Base-by-base conservation (phyloP, 1,140 invertebrate species). In the Calycopis cecrops region DNA sequence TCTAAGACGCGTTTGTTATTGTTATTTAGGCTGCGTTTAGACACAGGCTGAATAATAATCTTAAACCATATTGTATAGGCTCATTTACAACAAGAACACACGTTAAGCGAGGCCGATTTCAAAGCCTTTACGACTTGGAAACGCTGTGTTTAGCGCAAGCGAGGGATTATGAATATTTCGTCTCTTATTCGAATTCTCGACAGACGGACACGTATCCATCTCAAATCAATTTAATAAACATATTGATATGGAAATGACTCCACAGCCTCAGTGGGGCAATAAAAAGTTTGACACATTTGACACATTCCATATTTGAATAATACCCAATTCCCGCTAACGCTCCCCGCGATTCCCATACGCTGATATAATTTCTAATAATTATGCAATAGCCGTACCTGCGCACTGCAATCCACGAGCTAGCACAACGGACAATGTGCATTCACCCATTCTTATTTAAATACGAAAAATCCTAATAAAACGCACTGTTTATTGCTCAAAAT, bases 401-500 rank as follows among this genome's bases (percentile, higher is more conserved):
- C 59, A 62, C 63, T 83, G 83, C 83, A 83, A 59, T 76, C 72
- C 81, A 79, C 79, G 79, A 78, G 79, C 78, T 85, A 63, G 62
- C 67, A 63, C 79, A 86, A 85, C 83, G 81, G 81, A 85, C 83
- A 86, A 86, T 82, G 70, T 76, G 72, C 73, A 82, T 86, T 86
- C 79, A 81, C 34, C 71, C 65, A 81, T 86, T 84, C 68, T 73
- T 52, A 86, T 85, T 82, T 63, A 75, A 84, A 86, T 85, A 63
- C 57, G 28, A 57, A 66, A 73, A 70, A 71, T 76, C 79, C 76
- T 73, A 79, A 83, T 86, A 86, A 86, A 86, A 84, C 68, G 75
- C 75, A 76, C 76, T 86, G 83, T 86, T 86, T 86, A 86, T 86
- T 85, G 77, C 83, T 83, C 65, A 85, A 86, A 86, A 83, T 86